Conservation (phyloP, 2,797 vertebrate genomes). For the Pogoniulus pusillus region DNA sequence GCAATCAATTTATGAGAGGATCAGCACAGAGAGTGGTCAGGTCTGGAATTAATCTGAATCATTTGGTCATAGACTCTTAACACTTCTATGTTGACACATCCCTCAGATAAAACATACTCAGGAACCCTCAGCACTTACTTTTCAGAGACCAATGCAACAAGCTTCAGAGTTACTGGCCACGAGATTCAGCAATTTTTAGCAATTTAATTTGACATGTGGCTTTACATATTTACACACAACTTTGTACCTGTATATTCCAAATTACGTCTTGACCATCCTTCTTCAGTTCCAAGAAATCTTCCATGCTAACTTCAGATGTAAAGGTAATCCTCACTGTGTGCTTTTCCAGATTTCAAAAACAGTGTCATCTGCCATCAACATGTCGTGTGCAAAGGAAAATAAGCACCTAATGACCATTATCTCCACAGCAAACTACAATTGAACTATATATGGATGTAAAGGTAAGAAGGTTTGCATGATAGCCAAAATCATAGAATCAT, state of each 20-base stretch:
- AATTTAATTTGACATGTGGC: neutral
- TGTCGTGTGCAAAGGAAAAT: neutral
- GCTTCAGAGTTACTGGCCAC: neutral
- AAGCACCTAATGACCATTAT: too few species aligned
- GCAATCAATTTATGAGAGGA: neutral
- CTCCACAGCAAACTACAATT: neutral
- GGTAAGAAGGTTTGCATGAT: rapidly evolving
- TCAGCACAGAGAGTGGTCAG: neutral
- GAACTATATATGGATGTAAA: neutral
- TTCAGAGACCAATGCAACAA: neutral
- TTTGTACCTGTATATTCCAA: neutral
- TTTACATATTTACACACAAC: neutral
- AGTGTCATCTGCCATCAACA: neutral
- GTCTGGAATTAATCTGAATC: neutral
- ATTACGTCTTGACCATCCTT: neutral
- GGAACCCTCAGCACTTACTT: neutral
- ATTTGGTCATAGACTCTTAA: neutral
- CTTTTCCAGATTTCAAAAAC: neutral
- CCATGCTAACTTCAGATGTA: neutral
- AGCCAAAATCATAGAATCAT: too few species aligned
- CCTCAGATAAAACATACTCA: neutral
- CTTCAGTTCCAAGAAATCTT: neutral
- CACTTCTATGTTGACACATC: neutral
- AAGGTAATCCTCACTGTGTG: neutral
- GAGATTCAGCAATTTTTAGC: neutral